Conservation (phyloP, 1,140 invertebrate genomes). For the Drosophila nebulosa region DNA sequence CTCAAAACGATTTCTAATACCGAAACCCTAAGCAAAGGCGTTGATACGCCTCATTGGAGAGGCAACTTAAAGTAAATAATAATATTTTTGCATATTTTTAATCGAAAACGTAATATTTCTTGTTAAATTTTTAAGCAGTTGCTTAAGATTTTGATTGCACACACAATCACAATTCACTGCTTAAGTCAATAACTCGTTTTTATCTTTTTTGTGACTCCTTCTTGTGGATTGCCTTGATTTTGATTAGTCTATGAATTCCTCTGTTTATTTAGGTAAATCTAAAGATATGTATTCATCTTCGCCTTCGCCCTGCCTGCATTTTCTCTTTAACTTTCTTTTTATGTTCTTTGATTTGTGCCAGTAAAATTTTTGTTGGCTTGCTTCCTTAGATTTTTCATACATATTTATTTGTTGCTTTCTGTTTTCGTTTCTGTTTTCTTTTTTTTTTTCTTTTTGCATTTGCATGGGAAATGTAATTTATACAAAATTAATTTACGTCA, state of each 20-base stretch:
- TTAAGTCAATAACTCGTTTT: too few species aligned
- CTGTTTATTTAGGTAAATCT: background rate
- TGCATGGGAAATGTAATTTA: constrained; percentile 65
- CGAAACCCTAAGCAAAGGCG: too few species aligned
- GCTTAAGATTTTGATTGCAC: background rate
- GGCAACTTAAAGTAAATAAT: too few species aligned
- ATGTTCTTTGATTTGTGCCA: background rate
- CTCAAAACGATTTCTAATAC: too few species aligned
- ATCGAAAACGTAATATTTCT: too few species aligned
- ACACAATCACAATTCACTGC: too few species aligned
- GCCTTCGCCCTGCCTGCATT: background rate
- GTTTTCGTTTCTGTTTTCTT: constrained; percentile 10
- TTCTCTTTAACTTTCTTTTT: background rate
- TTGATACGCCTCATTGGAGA: too few species aligned
- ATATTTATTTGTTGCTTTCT: constrained; percentile 16
- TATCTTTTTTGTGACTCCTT: too few species aligned
- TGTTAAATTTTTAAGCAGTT: background rate
- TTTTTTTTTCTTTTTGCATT: constrained; percentile 20
- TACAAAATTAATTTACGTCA: constrained; percentile 74
- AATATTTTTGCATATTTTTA: too few species aligned
- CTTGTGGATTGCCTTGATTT: too few species aligned
- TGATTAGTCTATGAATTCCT: background rate
- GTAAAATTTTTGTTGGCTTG: background rate
- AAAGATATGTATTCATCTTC: background rate
- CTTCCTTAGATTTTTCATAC: background rate